A percentile compares a stretch with the other conserved stretches of the same genome.
Evolutionary conservation across 64 coral and sea anemone species (phyloP).

Genomic region (Platygyra sinensis): DNA sequence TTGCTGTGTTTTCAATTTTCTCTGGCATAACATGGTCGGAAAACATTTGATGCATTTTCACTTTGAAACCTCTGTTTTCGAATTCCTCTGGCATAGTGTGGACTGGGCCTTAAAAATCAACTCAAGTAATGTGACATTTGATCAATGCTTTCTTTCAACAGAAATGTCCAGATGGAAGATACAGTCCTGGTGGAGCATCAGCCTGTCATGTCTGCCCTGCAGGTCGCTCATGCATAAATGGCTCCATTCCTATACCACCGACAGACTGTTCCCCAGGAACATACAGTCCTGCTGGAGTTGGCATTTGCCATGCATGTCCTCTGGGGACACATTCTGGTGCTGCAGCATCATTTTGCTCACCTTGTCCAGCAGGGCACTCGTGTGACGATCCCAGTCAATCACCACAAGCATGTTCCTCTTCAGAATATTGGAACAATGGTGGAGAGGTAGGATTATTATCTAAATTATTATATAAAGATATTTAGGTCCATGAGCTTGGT

Average conservation of each 20-base stretch:
- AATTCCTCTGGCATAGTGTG: no score
- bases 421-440: conserved; percentile 93
- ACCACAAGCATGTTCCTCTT: conserved; percentile 52
- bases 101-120: background rate
- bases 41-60: no score
- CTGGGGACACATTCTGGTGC: conserved; percentile 46
- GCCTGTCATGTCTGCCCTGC: conserved; percentile 72
- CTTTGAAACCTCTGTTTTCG: no score
- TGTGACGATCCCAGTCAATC: conserved; percentile 80
- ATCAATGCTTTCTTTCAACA: conserved; percentile 4
- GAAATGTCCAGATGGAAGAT: conserved; percentile 94
- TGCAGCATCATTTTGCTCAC: conserved; percentile 80
- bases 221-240: conserved; percentile 77
- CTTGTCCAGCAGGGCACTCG: conserved; percentile 84
- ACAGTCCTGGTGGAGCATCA: conserved; percentile 73
- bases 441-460: conserved; percentile 62
- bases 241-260: conserved; percentile 65
- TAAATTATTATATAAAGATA: background rate
- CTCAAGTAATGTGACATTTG: background rate
- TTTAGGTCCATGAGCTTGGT: no score
- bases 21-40: no score
- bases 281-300: conserved; percentile 84
- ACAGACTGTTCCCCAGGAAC: conserved; percentile 75
- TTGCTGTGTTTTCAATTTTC: no score
- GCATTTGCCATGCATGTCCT: conserved; percentile 77